A percentile compares a stretch with the other conserved stretches of the same genome.
Conservation (phyloP, 1,140 invertebrate species). For the Chironomus tepperi region DNA sequence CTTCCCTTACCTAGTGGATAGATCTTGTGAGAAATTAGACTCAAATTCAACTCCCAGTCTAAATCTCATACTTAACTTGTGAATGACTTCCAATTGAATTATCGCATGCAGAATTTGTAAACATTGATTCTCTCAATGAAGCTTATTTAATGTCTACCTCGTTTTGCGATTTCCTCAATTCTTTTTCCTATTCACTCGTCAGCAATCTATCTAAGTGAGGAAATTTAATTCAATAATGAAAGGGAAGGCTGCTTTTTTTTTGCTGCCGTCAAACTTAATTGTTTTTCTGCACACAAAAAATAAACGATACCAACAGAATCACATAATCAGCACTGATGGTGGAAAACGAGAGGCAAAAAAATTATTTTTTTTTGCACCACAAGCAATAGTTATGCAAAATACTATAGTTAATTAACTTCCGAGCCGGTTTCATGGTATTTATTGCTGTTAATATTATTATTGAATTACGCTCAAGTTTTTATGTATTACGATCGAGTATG, state of each 20-base stretch:
- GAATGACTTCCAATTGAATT: no score
- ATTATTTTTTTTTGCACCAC: background rate
- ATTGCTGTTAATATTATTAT: background rate
- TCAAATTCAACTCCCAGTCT: no score
- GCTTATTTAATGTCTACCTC: constrained; percentile 1
- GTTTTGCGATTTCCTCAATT: background rate
- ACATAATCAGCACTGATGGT: background rate
- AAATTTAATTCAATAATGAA: background rate
- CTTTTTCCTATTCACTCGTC: background rate
- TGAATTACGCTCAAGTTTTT: background rate
- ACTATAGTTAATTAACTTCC: background rate
- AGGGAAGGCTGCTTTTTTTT: background rate
- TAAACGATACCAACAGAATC: background rate
- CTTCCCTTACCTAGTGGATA: no score
- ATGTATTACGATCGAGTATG: background rate
- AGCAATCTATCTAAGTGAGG: background rate
- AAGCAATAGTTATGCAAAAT: constrained; percentile 6
- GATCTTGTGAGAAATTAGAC: no score
- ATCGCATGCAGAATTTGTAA: background rate
- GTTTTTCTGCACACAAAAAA: background rate
- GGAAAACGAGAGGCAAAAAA: background rate
- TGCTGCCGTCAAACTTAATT: background rate
- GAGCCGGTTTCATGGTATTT: background rate
- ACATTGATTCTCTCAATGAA: constrained; percentile 1
- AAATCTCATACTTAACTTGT: no score